Percentiles rank a stretch among this genome's conserved stretches.
These are phyloP conservation scores for Ichneumoninae sp. DNA, from an alignment of 2,888 invertebrate genomes.

Conservation along the genomic window DNA sequence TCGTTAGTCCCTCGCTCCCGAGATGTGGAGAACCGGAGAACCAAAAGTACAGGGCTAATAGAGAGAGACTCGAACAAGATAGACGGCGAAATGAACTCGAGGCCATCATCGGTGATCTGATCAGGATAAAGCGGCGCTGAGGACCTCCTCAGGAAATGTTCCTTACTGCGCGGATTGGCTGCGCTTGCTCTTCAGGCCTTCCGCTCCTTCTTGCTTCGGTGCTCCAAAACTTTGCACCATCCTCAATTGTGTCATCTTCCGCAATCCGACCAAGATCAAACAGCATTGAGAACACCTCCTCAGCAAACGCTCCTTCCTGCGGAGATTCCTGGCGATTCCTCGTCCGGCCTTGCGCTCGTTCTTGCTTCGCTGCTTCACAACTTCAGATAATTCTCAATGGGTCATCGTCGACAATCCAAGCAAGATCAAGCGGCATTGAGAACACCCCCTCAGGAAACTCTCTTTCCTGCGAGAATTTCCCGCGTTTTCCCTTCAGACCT, in stretches of 20 bases:
- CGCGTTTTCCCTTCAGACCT: background rate
- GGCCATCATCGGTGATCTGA: no score
- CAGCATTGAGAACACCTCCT: background rate
- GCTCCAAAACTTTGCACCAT: background rate
- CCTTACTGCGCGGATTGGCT: background rate
- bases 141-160: no score
- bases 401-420: constrained; percentile 19
- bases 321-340: background rate
- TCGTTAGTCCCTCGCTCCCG: background rate
- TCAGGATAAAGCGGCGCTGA: no score
- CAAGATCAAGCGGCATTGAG: background rate
- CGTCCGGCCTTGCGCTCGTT: background rate
- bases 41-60: background rate
- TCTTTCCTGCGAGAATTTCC: background rate
- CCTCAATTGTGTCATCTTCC: background rate
- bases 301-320: background rate
- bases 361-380: background rate
- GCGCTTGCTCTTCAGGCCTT: background rate
- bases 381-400: background rate
- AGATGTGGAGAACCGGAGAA: constrained; percentile 1
- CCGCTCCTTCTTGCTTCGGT: background rate
- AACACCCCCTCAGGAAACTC: no score
- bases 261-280: background rate
- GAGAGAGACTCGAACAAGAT: background rate
- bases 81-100: background rate